Conservation (phyloP, 2,888 invertebrate species). For the Parochlus steinenii region DNA sequence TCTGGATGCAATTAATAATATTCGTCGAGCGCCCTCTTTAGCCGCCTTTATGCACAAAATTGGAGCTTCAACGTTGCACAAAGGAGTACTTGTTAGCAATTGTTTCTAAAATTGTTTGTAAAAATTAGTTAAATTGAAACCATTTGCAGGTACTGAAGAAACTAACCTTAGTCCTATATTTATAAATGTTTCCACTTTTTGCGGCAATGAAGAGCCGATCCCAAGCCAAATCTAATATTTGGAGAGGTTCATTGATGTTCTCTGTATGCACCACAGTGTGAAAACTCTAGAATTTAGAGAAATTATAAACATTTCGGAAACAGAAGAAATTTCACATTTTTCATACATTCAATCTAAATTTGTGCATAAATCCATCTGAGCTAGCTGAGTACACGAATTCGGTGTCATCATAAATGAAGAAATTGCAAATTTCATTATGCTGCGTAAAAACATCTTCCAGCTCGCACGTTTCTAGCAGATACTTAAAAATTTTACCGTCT, state of each 20-base stretch:
- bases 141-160: slow-evolving; percentile 11
- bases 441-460: slow-evolving; percentile 23
- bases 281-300: slow-evolving; percentile 20
- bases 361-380: slow-evolving; percentile 26
- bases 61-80: slow-evolving; percentile 44
- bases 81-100: slow-evolving; percentile 31
- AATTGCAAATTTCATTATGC: slow-evolving; percentile 21
- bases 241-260: slow-evolving; percentile 37
- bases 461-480: slow-evolving; percentile 20
- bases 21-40: slow-evolving; percentile 53
- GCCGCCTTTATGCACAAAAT: slow-evolving; percentile 53
- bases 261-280: slow-evolving; percentile 18
- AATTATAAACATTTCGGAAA: neutral
- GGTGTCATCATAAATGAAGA: slow-evolving; percentile 17
- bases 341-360: slow-evolving; percentile 24
- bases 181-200: slow-evolving; percentile 49
- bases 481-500: slow-evolving; percentile 27
- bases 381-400: slow-evolving; percentile 24
- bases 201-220: slow-evolving; percentile 55
- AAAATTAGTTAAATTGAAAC: neutral
- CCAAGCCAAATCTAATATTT: slow-evolving; percentile 60
- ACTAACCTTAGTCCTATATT: slow-evolving; percentile 48
- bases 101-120: neutral
- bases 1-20: slow-evolving; percentile 48
- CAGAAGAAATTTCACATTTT: neutral